Base-by-base conservation (phyloP, 2,113 vertebrate species). In the Phycodurus eques region DNA sequence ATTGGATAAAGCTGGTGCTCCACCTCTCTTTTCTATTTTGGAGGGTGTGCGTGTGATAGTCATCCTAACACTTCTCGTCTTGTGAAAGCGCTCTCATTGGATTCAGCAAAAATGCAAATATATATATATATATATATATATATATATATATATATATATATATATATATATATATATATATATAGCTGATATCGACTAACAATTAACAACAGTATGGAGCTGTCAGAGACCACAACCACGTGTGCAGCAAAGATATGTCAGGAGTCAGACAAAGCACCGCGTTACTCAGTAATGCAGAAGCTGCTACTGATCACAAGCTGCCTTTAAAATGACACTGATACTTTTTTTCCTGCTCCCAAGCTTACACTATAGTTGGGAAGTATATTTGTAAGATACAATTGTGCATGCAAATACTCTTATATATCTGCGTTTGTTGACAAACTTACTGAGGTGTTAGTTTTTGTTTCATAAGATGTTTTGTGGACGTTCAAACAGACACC, bases 21-120 rank as follows among this genome's bases (percentile, higher is more conserved):
- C 86, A 72, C 82, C 77, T 85, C 77, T 85, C 15, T 67, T 74
- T 39, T 83, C 79, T 89, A 82, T 85, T 85, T 79, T 61, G 71
- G 71, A 86, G 73, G 66, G 49, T 57, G 54, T 83, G 72, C n/a
- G 35, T 54, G 47, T 80, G 72, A 72, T 80, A 84, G 86, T 88
- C 79, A 81, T 85, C 68, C 62, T 80, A 65, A 83, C 70, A 72
- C 73, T 73, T 56, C 51, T 70, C 49, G 33, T 33, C 46, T 65
- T n/a, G 33, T 39, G 74, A 70, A 14, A 60, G 74, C 15, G 47
- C 6, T 9, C 9, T 60, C 49, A 74, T 68, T n/a, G 49, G 60
- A 17, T 56, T 69, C 39, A 68, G 10, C 20, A 20, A 70, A 70
- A 67, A n/a, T 19, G 19, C 19, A 56, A 35, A 68, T 27, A 27